These are phyloP conservation scores for Ethmia dodecea DNA, from an alignment of 2,888 invertebrate species.

Conservation along the genomic window DNA sequence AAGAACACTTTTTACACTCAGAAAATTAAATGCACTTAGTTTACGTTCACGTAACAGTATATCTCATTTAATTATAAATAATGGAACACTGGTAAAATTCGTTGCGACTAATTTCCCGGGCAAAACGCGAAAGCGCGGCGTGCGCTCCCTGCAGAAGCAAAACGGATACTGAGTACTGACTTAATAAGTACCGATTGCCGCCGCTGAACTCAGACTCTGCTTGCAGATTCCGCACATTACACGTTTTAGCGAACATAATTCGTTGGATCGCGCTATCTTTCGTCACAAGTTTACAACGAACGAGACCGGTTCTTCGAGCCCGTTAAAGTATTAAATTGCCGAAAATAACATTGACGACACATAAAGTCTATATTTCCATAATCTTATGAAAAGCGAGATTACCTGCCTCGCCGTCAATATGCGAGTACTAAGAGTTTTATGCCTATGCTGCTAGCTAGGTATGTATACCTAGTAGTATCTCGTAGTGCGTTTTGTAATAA, in stretches of 20 bases:
- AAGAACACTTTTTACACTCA: too few species aligned
- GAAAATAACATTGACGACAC: slow-evolving; percentile 36
- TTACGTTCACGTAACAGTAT: too few species aligned
- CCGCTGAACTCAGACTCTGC: background rate
- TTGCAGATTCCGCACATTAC: slow-evolving; percentile 10
- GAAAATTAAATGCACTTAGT: too few species aligned
- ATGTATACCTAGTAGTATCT: too few species aligned
- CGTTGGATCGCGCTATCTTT: slow-evolving; percentile 22
- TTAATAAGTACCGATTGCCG: background rate
- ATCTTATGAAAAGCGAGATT: slow-evolving; percentile 16
- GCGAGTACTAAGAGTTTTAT: too few species aligned
- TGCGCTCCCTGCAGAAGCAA: slow-evolving; percentile 31
- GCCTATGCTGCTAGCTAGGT: too few species aligned
- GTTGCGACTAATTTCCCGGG: slow-evolving; percentile 46
- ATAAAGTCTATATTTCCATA: slow-evolving; percentile 17
- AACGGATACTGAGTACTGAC: slow-evolving; percentile 31
- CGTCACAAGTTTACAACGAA: slow-evolving; percentile 40
- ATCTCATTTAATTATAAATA: too few species aligned
- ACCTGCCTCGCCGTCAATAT: too few species aligned
- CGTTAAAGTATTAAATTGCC: slow-evolving; percentile 37
- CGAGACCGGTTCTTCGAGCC: slow-evolving; percentile 41
- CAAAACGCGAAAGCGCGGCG: slow-evolving; percentile 32
- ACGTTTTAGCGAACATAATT: slow-evolving; percentile 18
- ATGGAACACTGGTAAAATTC: slow-evolving; percentile 1
- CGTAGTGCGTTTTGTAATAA: too few species aligned